Conservation (phyloP, 2,888 invertebrate genomes). For the Allacma fusca region DNA sequence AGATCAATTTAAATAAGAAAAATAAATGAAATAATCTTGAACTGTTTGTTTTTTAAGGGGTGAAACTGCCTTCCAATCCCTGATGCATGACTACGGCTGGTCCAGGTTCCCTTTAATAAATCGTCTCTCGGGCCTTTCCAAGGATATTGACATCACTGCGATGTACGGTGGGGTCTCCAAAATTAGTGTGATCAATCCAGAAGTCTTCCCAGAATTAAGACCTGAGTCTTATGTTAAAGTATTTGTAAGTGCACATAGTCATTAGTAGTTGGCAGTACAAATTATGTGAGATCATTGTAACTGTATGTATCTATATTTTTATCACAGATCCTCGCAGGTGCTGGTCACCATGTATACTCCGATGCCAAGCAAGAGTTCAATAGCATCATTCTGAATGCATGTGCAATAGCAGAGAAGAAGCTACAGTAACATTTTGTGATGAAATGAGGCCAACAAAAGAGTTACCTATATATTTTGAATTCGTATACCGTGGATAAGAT, state of each 20-base stretch:
- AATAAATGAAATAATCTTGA: not conserved
- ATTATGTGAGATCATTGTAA: too few species aligned
- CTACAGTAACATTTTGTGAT: not conserved
- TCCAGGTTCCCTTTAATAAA: constrained; percentile 93
- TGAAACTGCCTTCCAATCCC: constrained; percentile 87
- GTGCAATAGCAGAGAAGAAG: constrained; percentile 64
- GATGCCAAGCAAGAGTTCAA: constrained; percentile 90
- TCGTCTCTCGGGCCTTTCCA: constrained; percentile 75
- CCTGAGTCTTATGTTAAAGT: constrained; percentile 75
- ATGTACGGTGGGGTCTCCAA: constrained; percentile 93
- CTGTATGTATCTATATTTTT: too few species aligned
- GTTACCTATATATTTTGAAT: too few species aligned
- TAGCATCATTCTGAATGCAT: constrained; percentile 78
- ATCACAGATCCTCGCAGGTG: constrained; percentile 79
- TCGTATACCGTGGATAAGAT: too few species aligned
- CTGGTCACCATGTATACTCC: constrained; percentile 95
- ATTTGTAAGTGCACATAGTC: constrained; percentile 68
- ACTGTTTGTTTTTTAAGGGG: constrained; percentile 79
- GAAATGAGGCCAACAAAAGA: not conserved
- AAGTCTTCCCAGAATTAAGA: constrained; percentile 77
- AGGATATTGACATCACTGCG: constrained; percentile 83
- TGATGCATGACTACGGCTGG: constrained; percentile 92
- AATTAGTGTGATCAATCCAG: constrained; percentile 87
- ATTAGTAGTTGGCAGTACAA: too few species aligned
- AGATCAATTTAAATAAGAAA: too few species aligned